Base-by-base conservation (phyloP, 1,140 invertebrate genomes). In the Drosophila chauvacae region DNA sequence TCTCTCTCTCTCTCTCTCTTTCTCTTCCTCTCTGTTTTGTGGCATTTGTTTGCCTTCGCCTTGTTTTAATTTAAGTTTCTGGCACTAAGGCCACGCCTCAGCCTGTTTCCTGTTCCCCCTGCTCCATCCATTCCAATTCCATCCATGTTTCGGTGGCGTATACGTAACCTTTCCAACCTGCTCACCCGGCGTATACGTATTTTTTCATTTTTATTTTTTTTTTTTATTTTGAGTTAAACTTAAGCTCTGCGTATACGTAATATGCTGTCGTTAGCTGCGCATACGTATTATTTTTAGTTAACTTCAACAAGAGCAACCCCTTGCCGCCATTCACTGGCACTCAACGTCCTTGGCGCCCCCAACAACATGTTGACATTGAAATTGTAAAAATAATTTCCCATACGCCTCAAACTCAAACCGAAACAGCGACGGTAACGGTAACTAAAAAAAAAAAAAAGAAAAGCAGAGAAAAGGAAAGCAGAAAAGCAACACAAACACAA, bases 381-480 rank as follows among this genome's bases (percentile, higher is more conserved):
- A 87, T 87, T 87, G 83, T 87, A 83, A 87, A 87, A 87, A 87
- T 87, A 87, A 88, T 80, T 83, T 73, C 33, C 51, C 71, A 70
- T 77, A 68, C 75, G 62, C 78, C 47, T 47, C 48, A 37, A 44
- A 55, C 66, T 30, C 35, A 77, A 45, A 70, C 58, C 11, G 18
- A 44, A 44, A 18, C 26, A 30, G 30, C 30, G 1, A 30, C 7
- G 30, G 7, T 30, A 30, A 35, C 16, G 30, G 14, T 50, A 56
- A 45, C 53, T 51, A 14, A 23, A 18, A 37, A 18, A 41, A 30
- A 30, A 18, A 37, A 14, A 41, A 30, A 30, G 14, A 45, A 39
- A 39, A 20, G 16, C 30, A 26, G 41, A 51, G 5, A 35, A 16
- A 23, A 20, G 20, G 5, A 13, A 14, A 47, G 41, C 20, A 28